These are phyloP conservation scores for Pipistrellus nathusii DNA, from an alignment of 2,797 vertebrate species.

Conservation along the genomic window DNA sequence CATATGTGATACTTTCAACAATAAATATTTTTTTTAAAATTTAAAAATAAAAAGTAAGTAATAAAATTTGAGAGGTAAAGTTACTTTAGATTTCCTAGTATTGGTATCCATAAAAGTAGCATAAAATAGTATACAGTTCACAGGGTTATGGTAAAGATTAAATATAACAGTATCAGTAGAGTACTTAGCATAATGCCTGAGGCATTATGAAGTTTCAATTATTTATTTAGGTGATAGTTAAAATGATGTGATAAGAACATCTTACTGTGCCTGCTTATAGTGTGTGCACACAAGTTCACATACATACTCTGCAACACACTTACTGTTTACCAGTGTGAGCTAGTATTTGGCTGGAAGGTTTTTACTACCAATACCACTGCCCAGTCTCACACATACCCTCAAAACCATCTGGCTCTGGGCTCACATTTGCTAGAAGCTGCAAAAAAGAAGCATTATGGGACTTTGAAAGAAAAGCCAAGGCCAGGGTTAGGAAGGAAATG, in stretches of 20 bases:
- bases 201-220: neutral
- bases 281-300: neutral
- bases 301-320: neutral
- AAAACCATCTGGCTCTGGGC: neutral
- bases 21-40: too few relatives aligned
- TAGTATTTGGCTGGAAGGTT: neutral
- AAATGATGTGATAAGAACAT: neutral
- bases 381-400: neutral
- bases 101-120: neutral
- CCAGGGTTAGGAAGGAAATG: neutral
- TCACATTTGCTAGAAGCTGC: neutral
- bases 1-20: too few relatives aligned
- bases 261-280: neutral
- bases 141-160: neutral
- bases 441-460: neutral
- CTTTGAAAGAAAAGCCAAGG: neutral
- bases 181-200: neutral
- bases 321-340: neutral
- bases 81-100: neutral
- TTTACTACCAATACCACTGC: neutral
- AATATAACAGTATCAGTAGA: neutral
- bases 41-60: neutral
- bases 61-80: conserved; percentile 14
- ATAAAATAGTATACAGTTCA: neutral
- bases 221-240: neutral